Base-by-base conservation (phyloP, 1,140 invertebrate genomes). In the Heliothis subflexa region DNA sequence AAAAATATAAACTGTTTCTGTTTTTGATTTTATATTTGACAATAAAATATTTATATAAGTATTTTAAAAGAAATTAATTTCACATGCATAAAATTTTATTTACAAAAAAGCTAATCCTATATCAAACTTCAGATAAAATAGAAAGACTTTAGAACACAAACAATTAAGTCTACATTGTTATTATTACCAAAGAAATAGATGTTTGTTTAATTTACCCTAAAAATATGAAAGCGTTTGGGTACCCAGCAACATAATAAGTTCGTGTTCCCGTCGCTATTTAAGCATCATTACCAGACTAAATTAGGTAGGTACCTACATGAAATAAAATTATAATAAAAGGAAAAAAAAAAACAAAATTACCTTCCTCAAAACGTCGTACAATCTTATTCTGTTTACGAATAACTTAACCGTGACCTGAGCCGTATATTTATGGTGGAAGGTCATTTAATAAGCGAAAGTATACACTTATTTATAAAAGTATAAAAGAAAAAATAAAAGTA, bases 261-360 rank as follows among this genome's bases (percentile, higher is more conserved):
- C n/a, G 5, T n/a, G 18, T 55, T 18, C 13, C 55, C 11, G 3
- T 1, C 21, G 18, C 11, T 25, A 13, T 57, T 13, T 40, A 64
- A 3, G 45, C 33, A 28, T 62, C 59, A 62, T 62, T 62, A 62
- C 40, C 40, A 40, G 33, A 33, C 28, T 62, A 62, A 16, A n/a
- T 28, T 40, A 45, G 7, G 59, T 40, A 25, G 21, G 21, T 25
- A 25, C 21, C 21, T 25, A 62, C 28, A 40, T 62, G 59, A 62
- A 40, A 62, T 62, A 40, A 40, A 62, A 62, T 62, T 62, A 62
- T 28, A 62, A 62, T 62, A 62, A 40, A 45, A 40, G 59, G 28
- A 16, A 55, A 62, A n/a, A 55, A 62, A n/a, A 16, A 45, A 40
- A 40, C 28, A 40, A 40, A 40, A 62, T 62, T 40, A 45, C 33